Evolutionary conservation across 2,888 invertebrate species (phyloP).

Genomic region (Apamea epomidion): DNA sequence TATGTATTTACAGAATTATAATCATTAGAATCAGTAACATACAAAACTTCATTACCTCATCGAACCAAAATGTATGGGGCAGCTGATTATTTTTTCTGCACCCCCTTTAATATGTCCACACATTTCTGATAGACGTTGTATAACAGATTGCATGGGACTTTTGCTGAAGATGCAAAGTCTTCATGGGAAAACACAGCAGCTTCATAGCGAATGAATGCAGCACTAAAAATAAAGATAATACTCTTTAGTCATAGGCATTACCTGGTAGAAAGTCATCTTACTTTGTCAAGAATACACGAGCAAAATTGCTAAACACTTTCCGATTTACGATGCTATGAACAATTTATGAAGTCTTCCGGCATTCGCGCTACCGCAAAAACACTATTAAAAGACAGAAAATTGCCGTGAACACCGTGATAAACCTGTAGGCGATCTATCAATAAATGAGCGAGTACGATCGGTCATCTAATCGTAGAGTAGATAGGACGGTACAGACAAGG

Average conservation of each 20-base stretch:
- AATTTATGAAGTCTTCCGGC: slow-evolving; percentile 58
- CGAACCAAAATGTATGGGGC: background rate
- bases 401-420: slow-evolving; percentile 56
- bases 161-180: background rate
- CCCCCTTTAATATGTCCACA: no score
- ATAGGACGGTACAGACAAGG: background rate
- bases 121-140: background rate
- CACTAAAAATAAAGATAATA: slow-evolving; percentile 31
- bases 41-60: background rate
- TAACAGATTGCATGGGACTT: background rate
- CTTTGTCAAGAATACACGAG: slow-evolving; percentile 49
- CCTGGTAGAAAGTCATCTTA: slow-evolving; percentile 53
- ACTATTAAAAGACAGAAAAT: slow-evolving; percentile 64
- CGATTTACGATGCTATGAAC: slow-evolving; percentile 55
- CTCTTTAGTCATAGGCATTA: slow-evolving; percentile 15
- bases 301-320: slow-evolving; percentile 62
- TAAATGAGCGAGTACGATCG: slow-evolving; percentile 58
- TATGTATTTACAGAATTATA: no score
- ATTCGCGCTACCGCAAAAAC: slow-evolving; percentile 54
- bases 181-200: background rate
- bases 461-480: slow-evolving; percentile 39
- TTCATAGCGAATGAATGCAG: background rate
- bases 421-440: slow-evolving; percentile 63
- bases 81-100: no score
- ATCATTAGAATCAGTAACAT: no score